Percentiles rank a stretch among this genome's conserved stretches.
Conservation (phyloP, 2,888 invertebrate genomes). For the Leptura quadrifasciata region DNA sequence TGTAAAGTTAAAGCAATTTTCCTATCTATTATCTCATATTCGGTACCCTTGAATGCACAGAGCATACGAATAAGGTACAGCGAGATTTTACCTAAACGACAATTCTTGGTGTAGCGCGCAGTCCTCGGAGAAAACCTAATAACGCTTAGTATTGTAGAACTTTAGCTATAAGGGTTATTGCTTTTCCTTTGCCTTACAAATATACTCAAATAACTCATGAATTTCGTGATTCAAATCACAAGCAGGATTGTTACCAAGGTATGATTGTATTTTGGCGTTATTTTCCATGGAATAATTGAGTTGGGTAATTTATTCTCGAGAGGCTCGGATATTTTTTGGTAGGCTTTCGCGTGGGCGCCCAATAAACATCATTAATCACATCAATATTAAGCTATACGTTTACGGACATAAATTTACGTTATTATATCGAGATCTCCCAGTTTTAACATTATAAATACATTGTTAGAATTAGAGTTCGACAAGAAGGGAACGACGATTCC, state of each 20-base stretch:
- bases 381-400: neutral
- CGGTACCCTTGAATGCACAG: constrained; percentile 26
- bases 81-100: constrained; percentile 16
- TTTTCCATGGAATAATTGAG: neutral
- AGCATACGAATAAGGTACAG: constrained; percentile 31
- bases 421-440: neutral
- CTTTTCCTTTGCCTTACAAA: constrained; percentile 6
- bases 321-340: neutral
- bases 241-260: neutral
- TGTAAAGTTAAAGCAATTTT: constrained; percentile 36
- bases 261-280: neutral
- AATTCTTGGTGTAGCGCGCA: constrained; percentile 10
- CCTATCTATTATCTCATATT: constrained; percentile 42
- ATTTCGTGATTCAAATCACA: constrained; percentile 7
- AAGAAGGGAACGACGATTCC: neutral
- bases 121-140: constrained; percentile 21
- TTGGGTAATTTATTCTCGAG: neutral
- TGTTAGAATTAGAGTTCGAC: neutral
- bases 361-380: neutral
- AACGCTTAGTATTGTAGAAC: constrained; percentile 12
- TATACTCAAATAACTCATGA: constrained; percentile 1
- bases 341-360: neutral
- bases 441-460: neutral
- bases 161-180: constrained; percentile 14
- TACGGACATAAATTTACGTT: neutral